phyloP scores from a whole-genome alignment of 2,113 vertebrate genomes.

The Apistogramma diplotaenia region DNA sequence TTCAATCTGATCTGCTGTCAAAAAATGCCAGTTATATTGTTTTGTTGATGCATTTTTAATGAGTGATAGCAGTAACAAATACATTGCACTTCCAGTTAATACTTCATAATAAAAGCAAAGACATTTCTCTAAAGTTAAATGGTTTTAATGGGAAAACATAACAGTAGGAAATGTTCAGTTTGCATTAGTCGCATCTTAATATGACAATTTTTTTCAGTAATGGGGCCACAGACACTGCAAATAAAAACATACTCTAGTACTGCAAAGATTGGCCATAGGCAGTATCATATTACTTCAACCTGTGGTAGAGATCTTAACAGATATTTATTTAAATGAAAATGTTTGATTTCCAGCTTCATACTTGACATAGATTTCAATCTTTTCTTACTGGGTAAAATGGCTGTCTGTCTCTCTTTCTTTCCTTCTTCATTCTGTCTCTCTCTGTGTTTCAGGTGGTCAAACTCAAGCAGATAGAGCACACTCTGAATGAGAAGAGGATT shows the following conservation, averaged over 20 bases:
- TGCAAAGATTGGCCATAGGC: neutral
- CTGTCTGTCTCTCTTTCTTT: neutral
- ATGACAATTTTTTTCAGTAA: neutral
- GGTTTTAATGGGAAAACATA: neutral
- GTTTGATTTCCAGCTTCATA: neutral
- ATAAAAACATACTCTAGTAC: neutral
- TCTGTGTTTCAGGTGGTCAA: slow-evolving; percentile 83
- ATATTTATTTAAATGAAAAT: neutral
- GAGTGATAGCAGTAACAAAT: neutral
- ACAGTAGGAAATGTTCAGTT: neutral
- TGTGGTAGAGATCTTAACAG: neutral
- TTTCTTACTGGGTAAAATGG: neutral
- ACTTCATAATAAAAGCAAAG: neutral
- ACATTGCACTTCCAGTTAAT: neutral
- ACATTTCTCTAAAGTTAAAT: neutral
- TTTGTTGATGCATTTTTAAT: neutral
- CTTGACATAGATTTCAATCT: neutral
- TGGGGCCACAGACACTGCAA: neutral
- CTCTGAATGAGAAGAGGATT: slow-evolving; percentile 91
- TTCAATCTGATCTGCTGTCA: neutral
- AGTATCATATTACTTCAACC: neutral
- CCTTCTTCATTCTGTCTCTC: neutral
- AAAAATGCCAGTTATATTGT: neutral
- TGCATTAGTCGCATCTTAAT: neutral
- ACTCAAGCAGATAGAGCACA: slow-evolving; percentile 94